These are phyloP conservation scores for Orussus abietinus DNA, from an alignment of 1,140 invertebrate genomes.

Conservation along the genomic window DNA sequence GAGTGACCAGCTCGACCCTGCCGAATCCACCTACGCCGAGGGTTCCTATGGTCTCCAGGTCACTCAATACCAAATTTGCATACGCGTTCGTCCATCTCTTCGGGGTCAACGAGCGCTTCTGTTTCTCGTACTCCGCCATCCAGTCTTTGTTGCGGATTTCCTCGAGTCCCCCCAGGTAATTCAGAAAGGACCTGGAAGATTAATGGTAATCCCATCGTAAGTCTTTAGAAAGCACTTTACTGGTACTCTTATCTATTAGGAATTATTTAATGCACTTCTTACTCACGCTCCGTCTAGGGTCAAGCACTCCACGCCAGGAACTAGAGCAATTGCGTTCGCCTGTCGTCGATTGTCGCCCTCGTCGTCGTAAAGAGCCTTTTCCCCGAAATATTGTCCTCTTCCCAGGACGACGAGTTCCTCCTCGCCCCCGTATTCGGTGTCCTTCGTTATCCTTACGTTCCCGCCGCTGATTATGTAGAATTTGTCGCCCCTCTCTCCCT, in stretches of 20 bases:
- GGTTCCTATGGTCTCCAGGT: conserved; percentile 79
- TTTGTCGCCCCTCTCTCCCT: conserved; percentile 91
- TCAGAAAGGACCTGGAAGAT: conserved; percentile 53
- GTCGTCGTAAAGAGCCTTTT: conserved; percentile 69
- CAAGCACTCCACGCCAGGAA: conserved; percentile 85
- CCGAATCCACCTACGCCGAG: conserved; percentile 93
- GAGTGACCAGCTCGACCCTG: conserved; percentile 77
- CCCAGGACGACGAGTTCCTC: conserved; percentile 63
- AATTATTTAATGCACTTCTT: too few species aligned
- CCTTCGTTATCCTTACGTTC: conserved; percentile 74
- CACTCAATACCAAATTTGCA: conserved; percentile 66
- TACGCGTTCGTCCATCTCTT: conserved; percentile 51
- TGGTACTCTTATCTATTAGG: too few species aligned
- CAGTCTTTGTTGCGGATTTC: conserved; percentile 47
- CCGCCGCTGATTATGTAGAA: conserved; percentile 95
- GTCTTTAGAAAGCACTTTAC: too few species aligned
- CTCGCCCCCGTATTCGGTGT: conserved; percentile 54
- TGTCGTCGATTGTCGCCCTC: conserved; percentile 72
- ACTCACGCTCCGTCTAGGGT: conserved; percentile 79
- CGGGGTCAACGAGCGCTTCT: conserved; percentile 38
- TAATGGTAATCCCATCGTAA: too few species aligned
- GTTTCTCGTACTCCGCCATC: conserved; percentile 43
- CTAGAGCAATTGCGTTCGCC: conserved; percentile 82
- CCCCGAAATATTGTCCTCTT: conserved; percentile 74
- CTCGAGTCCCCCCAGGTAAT: conserved; percentile 53